Evolutionary conservation across 1,140 invertebrate genomes (phyloP), one percentile per base, ranked within the genome.

Genomic region (Drosophila auraria): DNA sequence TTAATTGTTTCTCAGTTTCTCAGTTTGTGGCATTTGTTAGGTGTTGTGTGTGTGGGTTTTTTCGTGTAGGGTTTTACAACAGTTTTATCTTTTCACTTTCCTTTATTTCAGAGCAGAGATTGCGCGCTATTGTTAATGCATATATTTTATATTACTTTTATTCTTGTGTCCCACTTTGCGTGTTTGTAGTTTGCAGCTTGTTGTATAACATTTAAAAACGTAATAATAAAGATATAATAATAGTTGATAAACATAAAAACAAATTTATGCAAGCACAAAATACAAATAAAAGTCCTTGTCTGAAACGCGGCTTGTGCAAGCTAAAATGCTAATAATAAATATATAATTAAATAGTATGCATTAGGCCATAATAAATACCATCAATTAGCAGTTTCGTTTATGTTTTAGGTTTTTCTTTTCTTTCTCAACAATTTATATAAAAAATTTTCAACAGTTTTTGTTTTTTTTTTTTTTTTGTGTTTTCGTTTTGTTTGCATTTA

Each of bases 281-380:
- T 73, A 73, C 82, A 87, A 89, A 70, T 76, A 70, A 83, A 83
- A 71, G 57, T 77, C 53, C 49, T 71, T 54, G 50, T 60, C 49
- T 27, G 61, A 72, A 75, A 72, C 75, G 17, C 75, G 17, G 54
- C 70, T 82, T 81, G 70, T 89, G 84, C 83, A 65, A 77, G 71
- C 71, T 80, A 75, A 89, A 80, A 78, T 83, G 73, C 84, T 87
- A 87, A 74, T 87, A 87, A 87, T 87, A 87, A 89, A 87, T 87
- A 87, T 87, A 87, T 79, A 84, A 81, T 80, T 87, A 82, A 86
- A 84, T 84, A 83, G 80, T 79, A 73, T 71, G 63, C 73, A 80
- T 79, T 87, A 87, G 69, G 84, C 72, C 80, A 78, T 87, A 81
- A 83, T 83, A 87, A 89, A 83, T 89, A 87, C 84, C 81, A 84